Conservation (phyloP, 2,797 vertebrate species). For the Tapirus indicus region DNA sequence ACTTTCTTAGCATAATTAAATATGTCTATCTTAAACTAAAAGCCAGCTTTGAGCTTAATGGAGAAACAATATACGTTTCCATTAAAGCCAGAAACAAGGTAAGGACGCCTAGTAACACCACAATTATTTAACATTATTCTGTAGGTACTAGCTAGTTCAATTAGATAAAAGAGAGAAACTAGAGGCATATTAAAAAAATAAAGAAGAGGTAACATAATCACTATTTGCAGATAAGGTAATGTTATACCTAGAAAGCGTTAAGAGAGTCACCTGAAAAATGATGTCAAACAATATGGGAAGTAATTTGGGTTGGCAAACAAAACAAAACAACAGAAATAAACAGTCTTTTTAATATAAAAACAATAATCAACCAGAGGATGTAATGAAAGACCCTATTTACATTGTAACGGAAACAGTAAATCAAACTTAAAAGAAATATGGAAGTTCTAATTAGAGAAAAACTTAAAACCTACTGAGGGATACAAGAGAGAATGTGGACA, state of each 20-base stretch:
- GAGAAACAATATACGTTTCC: neutral
- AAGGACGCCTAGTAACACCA: neutral
- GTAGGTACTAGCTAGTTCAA: neutral
- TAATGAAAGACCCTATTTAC: neutral
- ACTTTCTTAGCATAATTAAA: neutral
- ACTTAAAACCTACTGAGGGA: neutral
- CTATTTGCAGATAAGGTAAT: neutral
- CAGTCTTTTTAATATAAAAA: neutral
- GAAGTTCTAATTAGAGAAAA: neutral
- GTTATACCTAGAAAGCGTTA: neutral
- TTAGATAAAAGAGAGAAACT: neutral
- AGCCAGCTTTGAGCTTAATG: neutral
- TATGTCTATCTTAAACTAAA: neutral
- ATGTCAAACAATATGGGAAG: slow-evolving; percentile 16
- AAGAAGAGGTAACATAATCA: neutral
- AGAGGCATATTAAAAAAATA: neutral
- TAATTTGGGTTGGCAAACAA: neutral
- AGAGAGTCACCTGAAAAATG: neutral
- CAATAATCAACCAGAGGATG: neutral
- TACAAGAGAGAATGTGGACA: neutral
- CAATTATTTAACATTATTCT: neutral
- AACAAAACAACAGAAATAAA: neutral
- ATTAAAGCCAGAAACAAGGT: neutral
- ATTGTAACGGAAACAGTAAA: neutral
- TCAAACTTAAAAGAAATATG: neutral